Conservation (phyloP, 2,113 vertebrate genomes). For the Anser cygnoides region DNA sequence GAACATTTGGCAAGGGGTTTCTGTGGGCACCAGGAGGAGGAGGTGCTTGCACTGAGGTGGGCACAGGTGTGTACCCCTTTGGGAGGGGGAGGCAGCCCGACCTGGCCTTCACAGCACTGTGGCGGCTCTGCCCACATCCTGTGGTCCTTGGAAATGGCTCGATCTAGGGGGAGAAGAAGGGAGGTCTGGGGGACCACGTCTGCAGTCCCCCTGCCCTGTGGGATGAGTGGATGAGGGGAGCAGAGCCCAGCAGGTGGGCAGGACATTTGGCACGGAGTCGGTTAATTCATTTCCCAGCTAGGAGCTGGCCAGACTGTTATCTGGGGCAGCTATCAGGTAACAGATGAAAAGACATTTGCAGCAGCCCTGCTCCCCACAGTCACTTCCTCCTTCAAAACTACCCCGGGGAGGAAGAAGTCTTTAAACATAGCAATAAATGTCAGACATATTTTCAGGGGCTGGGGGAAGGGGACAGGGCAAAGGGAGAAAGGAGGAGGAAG, state of each 20-base stretch:
- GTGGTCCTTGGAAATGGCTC: not conserved
- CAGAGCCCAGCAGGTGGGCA: not conserved
- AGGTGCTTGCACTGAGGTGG: not conserved
- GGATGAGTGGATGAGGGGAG: not conserved
- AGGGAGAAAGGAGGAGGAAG: not conserved
- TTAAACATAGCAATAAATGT: not conserved
- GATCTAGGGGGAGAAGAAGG: not conserved
- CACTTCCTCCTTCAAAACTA: conserved; percentile 40
- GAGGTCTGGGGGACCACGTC: fast-evolving
- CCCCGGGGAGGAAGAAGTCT: conserved; percentile 27
- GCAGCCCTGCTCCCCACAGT: not conserved
- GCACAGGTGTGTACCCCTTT: not conserved
- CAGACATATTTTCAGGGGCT: not conserved
- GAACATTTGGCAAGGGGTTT: not conserved
- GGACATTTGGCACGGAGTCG: not conserved
- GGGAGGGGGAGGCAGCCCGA: not conserved
- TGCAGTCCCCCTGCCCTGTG: not conserved
- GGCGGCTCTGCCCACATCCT: not conserved
- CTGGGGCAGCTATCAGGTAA: not conserved
- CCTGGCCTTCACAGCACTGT: not conserved
- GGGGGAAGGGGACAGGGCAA: not conserved
- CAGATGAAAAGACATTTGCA: conserved; percentile 30
- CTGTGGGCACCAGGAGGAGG: not conserved
- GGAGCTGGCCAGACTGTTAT: not conserved
- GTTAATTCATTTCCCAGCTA: not conserved